Evolutionary conservation across 2,888 invertebrate species (phyloP), one percentile per base, ranked within the genome.

Genomic region (Drosophila villosipedis): DNA sequence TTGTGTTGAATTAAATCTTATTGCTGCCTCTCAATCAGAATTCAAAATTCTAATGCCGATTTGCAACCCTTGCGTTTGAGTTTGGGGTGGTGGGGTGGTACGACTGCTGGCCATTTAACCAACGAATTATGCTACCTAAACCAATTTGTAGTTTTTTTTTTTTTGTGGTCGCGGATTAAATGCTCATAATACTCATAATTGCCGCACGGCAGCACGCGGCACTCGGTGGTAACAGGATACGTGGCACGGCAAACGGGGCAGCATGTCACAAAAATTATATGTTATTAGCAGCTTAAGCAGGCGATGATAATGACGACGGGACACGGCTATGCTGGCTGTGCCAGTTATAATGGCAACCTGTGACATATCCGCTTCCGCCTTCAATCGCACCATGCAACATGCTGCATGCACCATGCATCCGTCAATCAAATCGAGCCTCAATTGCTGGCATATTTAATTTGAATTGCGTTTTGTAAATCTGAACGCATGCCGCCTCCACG

Each of bases 181-280:
- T 89, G 82, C 89, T 84, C 89, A 89, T 91, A 91, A 91, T 91
- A 81, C 90, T 84, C 89, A 89, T 91, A 91, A 91, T 91, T 91
- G 87, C 72, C 58, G 71, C 68, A 69, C 28, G 31, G 52, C 37
- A 33, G 68, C 86, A 87, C 86, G 86, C 89, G 86, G 47, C 47
- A 78, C 84, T 30, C 52, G 49, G 86, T 76, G 49, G 86, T 76
- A 89, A 89, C 82, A 62, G 74, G 86, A 86, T 89, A 84, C 70
- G 55, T 7, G 4, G 55, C 61, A 67, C 76, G 60, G 25, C 22
- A 54, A 54, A 53, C 68, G 65, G 55, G 55, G 31, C 69, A 53
- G 69, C 58, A 69, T 83, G 77, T 68, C 73, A 75, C 53, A 80
- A 76, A 89, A 76, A 83, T 84, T 76, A 82, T 80, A 76, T 75